These are phyloP conservation scores for Leptodirus hochenwartii DNA, from an alignment of 2,888 invertebrate species.

Conservation along the genomic window DNA sequence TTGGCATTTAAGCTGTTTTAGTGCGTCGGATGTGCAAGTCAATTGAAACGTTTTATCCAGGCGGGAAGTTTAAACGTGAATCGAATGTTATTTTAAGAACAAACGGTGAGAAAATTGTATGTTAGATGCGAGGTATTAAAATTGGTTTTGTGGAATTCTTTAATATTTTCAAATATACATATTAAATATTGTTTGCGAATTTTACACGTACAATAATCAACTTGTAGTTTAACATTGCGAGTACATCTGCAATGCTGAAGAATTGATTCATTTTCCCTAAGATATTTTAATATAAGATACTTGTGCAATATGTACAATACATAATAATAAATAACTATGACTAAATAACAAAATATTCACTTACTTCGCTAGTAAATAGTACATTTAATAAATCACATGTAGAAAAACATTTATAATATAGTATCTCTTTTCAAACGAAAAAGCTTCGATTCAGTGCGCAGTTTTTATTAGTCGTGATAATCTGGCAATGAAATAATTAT, in stretches of 20 bases:
- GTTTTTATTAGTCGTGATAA: too few species aligned
- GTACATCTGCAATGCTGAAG: constrained; percentile 6
- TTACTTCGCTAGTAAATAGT: constrained; percentile 17
- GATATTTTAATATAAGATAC: constrained; percentile 5
- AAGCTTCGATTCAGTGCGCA: constrained; percentile 2
- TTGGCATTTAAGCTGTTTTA: too few species aligned
- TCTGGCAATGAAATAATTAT: too few species aligned
- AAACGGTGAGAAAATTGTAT: too few species aligned
- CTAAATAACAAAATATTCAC: constrained; percentile 20
- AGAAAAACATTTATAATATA: too few species aligned
- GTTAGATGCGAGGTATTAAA: too few species aligned
- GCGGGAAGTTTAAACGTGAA: too few species aligned
- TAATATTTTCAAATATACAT: constrained; percentile 12
- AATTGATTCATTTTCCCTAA: neutral
- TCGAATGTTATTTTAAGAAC: too few species aligned
- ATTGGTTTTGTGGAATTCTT: constrained; percentile 11
- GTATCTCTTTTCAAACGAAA: too few species aligned
- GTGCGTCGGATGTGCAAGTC: too few species aligned
- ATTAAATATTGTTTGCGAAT: constrained; percentile 17
- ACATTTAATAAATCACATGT: constrained; percentile 24
- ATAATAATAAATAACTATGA: constrained; percentile 21
- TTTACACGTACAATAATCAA: constrained; percentile 23
- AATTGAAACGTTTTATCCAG: too few species aligned
- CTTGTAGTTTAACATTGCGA: constrained; percentile 21
- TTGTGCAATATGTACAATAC: constrained; percentile 12